Percentiles rank a stretch among this genome's conserved stretches.
Conservation (phyloP, 2,797 vertebrate genomes). For the Eleutherodactylus coqui region DNA sequence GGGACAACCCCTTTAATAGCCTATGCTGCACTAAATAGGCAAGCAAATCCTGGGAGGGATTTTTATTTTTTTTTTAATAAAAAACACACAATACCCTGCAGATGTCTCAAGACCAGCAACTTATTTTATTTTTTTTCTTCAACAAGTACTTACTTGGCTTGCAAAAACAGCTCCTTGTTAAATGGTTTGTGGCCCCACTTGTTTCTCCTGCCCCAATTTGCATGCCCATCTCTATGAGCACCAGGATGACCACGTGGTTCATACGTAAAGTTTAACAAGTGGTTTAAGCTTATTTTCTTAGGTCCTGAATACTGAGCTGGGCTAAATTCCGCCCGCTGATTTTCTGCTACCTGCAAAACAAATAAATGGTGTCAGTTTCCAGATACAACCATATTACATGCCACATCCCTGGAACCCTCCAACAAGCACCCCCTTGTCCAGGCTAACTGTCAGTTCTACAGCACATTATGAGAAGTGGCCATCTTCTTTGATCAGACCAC, state of each 20-base stretch:
- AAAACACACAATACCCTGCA: no score
- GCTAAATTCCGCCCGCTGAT: slow-evolving; percentile 96
- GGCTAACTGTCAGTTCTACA: no score
- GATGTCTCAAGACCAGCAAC: no score
- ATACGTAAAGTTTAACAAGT: slow-evolving; percentile 98
- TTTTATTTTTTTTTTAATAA: no score
- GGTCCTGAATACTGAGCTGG: slow-evolving; percentile 98
- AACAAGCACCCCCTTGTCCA: no score
- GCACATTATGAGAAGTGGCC: no score
- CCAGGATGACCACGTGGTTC: slow-evolving; percentile 91
- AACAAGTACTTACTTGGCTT: slow-evolving; percentile 95
- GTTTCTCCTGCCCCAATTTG: slow-evolving; percentile 93
- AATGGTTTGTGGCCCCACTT: slow-evolving; percentile 99
- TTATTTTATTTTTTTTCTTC: no score
- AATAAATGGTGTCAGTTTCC: neutral
- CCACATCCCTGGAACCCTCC: neutral
- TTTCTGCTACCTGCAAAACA: slow-evolving; percentile 93
- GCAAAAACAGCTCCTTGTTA: slow-evolving; percentile 98
- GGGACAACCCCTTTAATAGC: no score
- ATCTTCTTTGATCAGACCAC: no score
- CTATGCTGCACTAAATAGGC: no score
- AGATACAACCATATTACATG: neutral
- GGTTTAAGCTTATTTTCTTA: slow-evolving; percentile 98
- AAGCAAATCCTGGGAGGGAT: no score
- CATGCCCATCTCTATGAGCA: slow-evolving; percentile 81